Evolutionary conservation across 2,797 vertebrate genomes (phyloP).

Genomic region (Carapus acus): DNA sequence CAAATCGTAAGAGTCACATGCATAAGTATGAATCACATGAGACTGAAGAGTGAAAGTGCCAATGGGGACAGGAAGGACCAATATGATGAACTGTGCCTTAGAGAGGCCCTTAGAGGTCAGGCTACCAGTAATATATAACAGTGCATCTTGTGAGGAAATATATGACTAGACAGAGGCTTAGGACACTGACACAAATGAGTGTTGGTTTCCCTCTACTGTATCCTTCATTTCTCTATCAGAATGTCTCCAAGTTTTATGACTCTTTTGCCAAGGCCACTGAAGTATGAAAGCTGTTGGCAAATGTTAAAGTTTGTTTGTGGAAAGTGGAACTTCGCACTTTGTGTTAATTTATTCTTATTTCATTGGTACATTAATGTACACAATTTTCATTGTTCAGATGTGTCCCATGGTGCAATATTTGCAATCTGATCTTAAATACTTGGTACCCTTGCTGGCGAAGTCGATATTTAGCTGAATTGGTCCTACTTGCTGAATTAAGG

Average conservation of each 20-base stretch:
- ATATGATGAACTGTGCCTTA: slow-evolving; percentile 57
- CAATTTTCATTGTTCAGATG: background rate
- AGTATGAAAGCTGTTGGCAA: background rate
- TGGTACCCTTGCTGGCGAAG: slow-evolving; percentile 29
- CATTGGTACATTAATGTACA: background rate
- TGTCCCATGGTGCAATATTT: slow-evolving; percentile 20
- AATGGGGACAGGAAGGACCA: slow-evolving; percentile 44
- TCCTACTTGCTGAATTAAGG: slow-evolving; percentile 23
- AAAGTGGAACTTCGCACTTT: too few relatives aligned
- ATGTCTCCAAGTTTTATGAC: background rate
- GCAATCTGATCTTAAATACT: slow-evolving; percentile 40
- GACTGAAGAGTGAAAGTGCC: slow-evolving; percentile 49
- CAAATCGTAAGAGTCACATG: slow-evolving; percentile 75
- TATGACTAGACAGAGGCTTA: too few relatives aligned
- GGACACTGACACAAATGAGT: background rate
- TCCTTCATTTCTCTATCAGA: background rate
- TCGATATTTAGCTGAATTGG: slow-evolving; percentile 9
- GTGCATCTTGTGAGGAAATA: background rate
- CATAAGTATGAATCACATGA: slow-evolving; percentile 70
- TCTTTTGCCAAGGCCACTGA: background rate
- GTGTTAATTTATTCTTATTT: too few relatives aligned
- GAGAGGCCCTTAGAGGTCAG: slow-evolving; percentile 46
- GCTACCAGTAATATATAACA: background rate
- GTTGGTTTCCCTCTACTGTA: background rate
- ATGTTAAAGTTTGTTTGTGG: background rate